Base-by-base conservation (phyloP, 2,888 invertebrate species). In the Caenorhabditis doughertyi region DNA sequence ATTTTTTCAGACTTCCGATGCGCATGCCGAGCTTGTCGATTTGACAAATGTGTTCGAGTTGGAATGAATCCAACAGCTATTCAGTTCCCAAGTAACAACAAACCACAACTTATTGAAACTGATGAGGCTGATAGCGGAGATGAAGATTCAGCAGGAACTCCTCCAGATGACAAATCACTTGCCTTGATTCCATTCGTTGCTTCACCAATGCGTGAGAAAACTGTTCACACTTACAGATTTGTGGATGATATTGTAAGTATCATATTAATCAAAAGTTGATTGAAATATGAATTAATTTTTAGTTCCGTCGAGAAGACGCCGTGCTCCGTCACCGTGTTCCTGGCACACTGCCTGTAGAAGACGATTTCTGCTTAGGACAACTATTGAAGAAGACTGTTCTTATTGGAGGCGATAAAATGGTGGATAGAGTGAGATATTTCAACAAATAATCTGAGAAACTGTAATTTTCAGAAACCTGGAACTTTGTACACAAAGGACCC, bases 1-100 rank as follows among this genome's bases (percentile, higher is more conserved):
- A n/a, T 39, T n/a, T n/a, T 72, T 81, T 55, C 55, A 88, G 88
- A 87, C 27, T 87, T 89, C 55, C 88, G 88, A 11, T 89, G 88
- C 42, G 83, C 87, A 21, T 89, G 88, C 42, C 79, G 88, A 7
- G 84, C 88, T 1, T 89, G 88, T 62, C 85, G 88, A 1, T 89
- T 88, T 47, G 23, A 85, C 21, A 88, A 87, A 64, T 89, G 88
- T 56, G 81, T 88, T 5, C 27, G 67, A 9, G 87, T 84, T 0
- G 88, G 88, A 29, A 89, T 89, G 88, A 86, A 89, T 23, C 60
- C 77, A 16, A 60, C 82, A 27, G 79, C 84, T 1, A 84, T 84
- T 18, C 84, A 84, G 42, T 84, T 82, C 39, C 82, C 84, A 4
- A 60, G 44, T 53, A 5, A 25, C 4, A 77, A 51, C n/a, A n/a